Evolutionary conservation across 2,113 vertebrate genomes (phyloP), one percentile per base, ranked within the genome.

Genomic region (Macrotis lagotis): DNA sequence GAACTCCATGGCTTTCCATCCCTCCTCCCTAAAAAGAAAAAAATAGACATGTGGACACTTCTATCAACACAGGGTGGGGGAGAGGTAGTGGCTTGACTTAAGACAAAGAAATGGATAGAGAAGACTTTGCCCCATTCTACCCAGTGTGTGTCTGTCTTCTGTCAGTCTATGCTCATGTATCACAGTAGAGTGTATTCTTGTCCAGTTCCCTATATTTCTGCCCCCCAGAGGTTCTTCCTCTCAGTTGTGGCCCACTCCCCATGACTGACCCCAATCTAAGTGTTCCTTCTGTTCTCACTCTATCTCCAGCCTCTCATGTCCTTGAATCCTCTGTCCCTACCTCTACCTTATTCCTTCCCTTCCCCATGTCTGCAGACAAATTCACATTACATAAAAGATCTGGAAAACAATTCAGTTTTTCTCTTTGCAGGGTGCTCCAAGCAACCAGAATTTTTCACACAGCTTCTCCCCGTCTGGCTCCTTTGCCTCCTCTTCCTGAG

Each of bases 401-500:
- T 59, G 12, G 55, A 28, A 28, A 59, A 74, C 37, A n/a, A 4
- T 89, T 19, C 48, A 3, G 48, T 90, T 93, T 26, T 1, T 28
- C 52, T 93, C 0, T 48, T 92, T 44, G 0, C 51, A 99, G 99
- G 9, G 93, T 98, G 3, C 94, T 99, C 91, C 99, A 99, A 8
- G 89, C 98, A 0, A 98, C 98, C 52, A 99, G 99, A 96, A 97
- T 97, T 14, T 98, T 99, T 94, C 99, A 99, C 94, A 99, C 99
- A 8, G 98, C 98, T 1, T 98, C 98, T 88, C 99, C 98, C 96
- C 97, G 96, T 95, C 98, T 98, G 96, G 99, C 99, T 51, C 99
- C 99, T 37, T 25, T 99, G 11, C 99, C 99, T 0, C 98, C 99
- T 55, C 98, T 99, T 94, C 99, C 99, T 89, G 99, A 99, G 98